Evolutionary conservation across 2,113 vertebrate species (phyloP), one percentile per base, ranked within the genome.

Genomic region (Bungarus multicinctus): DNA sequence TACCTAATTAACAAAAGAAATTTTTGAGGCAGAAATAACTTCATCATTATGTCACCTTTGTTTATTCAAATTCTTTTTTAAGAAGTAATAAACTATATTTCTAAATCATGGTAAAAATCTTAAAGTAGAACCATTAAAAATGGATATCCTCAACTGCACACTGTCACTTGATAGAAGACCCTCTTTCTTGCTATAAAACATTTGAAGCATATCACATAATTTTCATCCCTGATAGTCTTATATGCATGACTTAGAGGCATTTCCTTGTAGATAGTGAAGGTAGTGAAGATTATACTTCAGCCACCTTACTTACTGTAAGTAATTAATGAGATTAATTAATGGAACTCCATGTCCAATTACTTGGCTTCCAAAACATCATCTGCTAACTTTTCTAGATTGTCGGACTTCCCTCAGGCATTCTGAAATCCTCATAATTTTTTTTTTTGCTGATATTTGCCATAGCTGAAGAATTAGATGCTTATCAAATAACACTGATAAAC

Each of bases 1-100:
- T 97, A 89, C 52, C 94, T 92, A 94, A 94, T 96, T 96, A 97
- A 93, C 94, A 95, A 96, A 95, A 45, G 43, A 94, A 94, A 92
- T 94, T 30, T 96, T 87, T 96, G 96, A 95, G 91, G 89, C 88
- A 85, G 96, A 97, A 95, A 94, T 93, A 88, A 81, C n/a, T 89
- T 93, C 93, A 96, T 92, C 94, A 89, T 54, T 60, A 12, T 22
- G 89, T 89, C 57, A 94, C 89, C 87, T 96, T 94, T 95, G 88
- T 95, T 93, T 93, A 87, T 25, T 89, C 96, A 95, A 90, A 93
- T 96, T 94, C 88, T 94, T 96, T 96, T 92, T 95, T 94, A 95
- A 92, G 95, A 89, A 69, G 53, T 54, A 87, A 43, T 88, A 95
- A 94, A 6, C 87, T 95, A 85, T 1, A 60, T 92, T 88, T 95